Percentiles rank a stretch among this genome's conserved stretches.
These are phyloP conservation scores for Sternarchorhynchus goeldii DNA, from an alignment of 2,797 vertebrate species.

Conservation along the genomic window DNA sequence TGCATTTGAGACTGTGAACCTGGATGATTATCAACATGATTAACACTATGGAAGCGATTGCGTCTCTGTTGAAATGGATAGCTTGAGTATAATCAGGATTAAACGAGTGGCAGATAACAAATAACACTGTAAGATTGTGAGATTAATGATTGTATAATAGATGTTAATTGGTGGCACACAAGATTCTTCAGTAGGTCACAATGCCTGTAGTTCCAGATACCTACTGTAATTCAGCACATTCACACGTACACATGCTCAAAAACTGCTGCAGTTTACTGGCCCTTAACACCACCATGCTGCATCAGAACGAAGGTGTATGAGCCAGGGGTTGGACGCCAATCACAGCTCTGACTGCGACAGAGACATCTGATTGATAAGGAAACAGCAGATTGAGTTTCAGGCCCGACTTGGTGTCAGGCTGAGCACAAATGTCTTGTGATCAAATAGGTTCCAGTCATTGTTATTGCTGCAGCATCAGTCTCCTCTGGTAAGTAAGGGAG, in stretches of 20 bases:
- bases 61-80: background rate
- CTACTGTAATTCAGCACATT: slow-evolving; percentile 1
- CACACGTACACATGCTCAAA: background rate
- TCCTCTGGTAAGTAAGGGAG: background rate
- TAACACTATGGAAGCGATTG: slow-evolving; percentile 14
- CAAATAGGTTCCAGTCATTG: slow-evolving; percentile 3
- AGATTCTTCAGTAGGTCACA: background rate
- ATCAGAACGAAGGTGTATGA: slow-evolving; percentile 8
- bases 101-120: slow-evolving; percentile 11
- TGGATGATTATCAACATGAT: slow-evolving; percentile 3
- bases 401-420: background rate
- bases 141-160: slow-evolving; percentile 10
- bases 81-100: slow-evolving; percentile 1
- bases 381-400: background rate
- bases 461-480: slow-evolving; percentile 15
- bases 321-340: background rate
- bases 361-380: background rate
- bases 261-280: background rate
- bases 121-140: slow-evolving; percentile 6
- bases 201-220: background rate
- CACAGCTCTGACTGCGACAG: background rate
- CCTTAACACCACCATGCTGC: slow-evolving; percentile 4
- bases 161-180: background rate
- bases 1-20: slow-evolving; percentile 18
- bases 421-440: slow-evolving; percentile 13